Evolutionary conservation across 2,797 vertebrate species (phyloP).

Genomic region (Podargus strigoides): DNA sequence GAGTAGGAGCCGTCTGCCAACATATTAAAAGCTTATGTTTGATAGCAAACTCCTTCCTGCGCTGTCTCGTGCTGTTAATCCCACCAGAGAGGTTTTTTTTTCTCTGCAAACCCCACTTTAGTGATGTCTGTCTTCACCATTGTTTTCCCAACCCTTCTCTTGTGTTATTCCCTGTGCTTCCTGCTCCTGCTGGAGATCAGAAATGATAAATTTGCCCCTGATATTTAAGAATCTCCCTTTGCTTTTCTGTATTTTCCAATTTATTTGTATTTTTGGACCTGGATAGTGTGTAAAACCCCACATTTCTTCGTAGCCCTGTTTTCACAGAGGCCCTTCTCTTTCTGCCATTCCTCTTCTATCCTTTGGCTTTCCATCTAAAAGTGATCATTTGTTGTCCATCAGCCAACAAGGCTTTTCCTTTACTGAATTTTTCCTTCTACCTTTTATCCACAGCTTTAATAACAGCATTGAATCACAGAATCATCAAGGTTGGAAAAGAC

Average conservation of each 20-base stretch:
- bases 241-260: neutral
- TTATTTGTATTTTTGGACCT: neutral
- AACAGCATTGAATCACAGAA: too few relatives aligned
- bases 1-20: neutral
- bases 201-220: neutral
- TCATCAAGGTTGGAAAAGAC: too few relatives aligned
- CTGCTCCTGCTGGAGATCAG: neutral
- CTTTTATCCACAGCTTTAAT: neutral
- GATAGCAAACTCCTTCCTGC: neutral
- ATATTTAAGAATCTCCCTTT: neutral
- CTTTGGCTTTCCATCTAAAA: neutral
- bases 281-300: accelerated
- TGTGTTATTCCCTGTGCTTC: neutral
- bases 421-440: neutral
- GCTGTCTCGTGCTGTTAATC: accelerated
- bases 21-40: neutral
- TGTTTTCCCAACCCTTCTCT: neutral
- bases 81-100: neutral
- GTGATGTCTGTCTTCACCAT: accelerated
- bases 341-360: neutral
- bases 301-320: neutral
- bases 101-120: accelerated
- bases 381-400: neutral
- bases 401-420: neutral
- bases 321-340: neutral